Evolutionary conservation across 1,140 invertebrate genomes (phyloP).

Genomic region (Bursaphelenchus mucronatus): DNA sequence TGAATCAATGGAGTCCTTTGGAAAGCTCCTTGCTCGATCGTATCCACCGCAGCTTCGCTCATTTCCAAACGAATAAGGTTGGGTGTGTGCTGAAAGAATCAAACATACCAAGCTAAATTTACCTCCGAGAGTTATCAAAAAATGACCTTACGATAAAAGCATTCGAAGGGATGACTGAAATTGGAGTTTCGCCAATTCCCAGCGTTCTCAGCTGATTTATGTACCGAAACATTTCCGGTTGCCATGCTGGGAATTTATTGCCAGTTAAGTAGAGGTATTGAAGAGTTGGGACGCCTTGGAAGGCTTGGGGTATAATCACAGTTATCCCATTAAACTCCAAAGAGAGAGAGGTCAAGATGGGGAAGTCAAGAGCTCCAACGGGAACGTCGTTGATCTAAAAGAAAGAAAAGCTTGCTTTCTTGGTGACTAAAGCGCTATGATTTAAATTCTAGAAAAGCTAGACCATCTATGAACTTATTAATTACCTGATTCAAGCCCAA

Average conservation of each 20-base stretch:
- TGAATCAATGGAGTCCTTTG: constrained; percentile 58
- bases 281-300: constrained; percentile 58
- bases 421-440: not conserved
- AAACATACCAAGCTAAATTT: not conserved
- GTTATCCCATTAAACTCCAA: constrained; percentile 60
- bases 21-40: constrained; percentile 58
- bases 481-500: constrained; percentile 56
- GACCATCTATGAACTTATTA: not conserved
- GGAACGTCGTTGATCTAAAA: constrained; percentile 57
- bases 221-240: constrained; percentile 61
- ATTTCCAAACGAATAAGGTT: constrained; percentile 60
- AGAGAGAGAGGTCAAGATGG: constrained; percentile 51
- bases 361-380: constrained; percentile 57
- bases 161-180: constrained; percentile 57
- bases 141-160: constrained; percentile 52
- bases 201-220: constrained; percentile 55
- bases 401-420: not conserved
- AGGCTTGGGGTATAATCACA: constrained; percentile 59
- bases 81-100: constrained; percentile 51
- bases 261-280: constrained; percentile 60
- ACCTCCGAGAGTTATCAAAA: not conserved
- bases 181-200: constrained; percentile 60
- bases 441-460: constrained; percentile 1
- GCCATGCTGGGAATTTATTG: constrained; percentile 59
- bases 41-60: constrained; percentile 57